Percentiles rank a stretch among this genome's conserved stretches.
These are phyloP conservation scores for Lycaena phlaeas DNA, from an alignment of 2,888 invertebrate genomes.

Conservation along the genomic window DNA sequence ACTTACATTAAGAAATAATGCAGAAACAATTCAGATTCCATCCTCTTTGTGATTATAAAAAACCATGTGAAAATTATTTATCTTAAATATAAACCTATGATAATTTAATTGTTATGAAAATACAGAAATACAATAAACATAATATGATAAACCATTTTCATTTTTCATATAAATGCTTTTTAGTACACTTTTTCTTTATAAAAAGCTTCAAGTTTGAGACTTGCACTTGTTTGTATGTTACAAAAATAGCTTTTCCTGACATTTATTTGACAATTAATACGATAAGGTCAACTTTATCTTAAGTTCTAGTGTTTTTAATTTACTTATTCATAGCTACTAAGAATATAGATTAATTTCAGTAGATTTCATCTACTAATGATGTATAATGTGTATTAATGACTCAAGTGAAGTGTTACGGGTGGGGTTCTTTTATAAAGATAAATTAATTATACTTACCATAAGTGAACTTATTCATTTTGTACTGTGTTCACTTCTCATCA, in stretches of 20 bases:
- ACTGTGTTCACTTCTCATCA: slow-evolving; percentile 38
- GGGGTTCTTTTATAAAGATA: slow-evolving; percentile 35
- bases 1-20: slow-evolving; percentile 31
- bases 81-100: slow-evolving; percentile 23
- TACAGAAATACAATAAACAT: slow-evolving; percentile 23
- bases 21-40: slow-evolving; percentile 49
- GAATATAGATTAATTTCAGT: slow-evolving; percentile 39
- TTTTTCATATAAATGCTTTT: slow-evolving; percentile 30
- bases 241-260: slow-evolving; percentile 28
- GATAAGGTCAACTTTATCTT: slow-evolving; percentile 39
- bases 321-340: slow-evolving; percentile 39
- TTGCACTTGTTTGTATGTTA: slow-evolving; percentile 43
- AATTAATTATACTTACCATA: slow-evolving; percentile 43
- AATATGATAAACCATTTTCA: slow-evolving; percentile 24
- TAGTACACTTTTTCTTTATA: slow-evolving; percentile 18
- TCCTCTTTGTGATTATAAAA: slow-evolving; percentile 40
- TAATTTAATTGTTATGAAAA: slow-evolving; percentile 23
- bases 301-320: slow-evolving; percentile 40
- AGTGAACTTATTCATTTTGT: slow-evolving; percentile 43
- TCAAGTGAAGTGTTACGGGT: slow-evolving; percentile 38
- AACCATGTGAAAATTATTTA: slow-evolving; percentile 29
- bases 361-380: slow-evolving; percentile 55
- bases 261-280: slow-evolving; percentile 28
- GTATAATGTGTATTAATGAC: slow-evolving; percentile 26
- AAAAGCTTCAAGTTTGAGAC: slow-evolving; percentile 50